A percentile compares a stretch with the other conserved stretches of the same genome.
Conservation (phyloP, 1,140 invertebrate species). For the Choristoneura fumiferana region DNA sequence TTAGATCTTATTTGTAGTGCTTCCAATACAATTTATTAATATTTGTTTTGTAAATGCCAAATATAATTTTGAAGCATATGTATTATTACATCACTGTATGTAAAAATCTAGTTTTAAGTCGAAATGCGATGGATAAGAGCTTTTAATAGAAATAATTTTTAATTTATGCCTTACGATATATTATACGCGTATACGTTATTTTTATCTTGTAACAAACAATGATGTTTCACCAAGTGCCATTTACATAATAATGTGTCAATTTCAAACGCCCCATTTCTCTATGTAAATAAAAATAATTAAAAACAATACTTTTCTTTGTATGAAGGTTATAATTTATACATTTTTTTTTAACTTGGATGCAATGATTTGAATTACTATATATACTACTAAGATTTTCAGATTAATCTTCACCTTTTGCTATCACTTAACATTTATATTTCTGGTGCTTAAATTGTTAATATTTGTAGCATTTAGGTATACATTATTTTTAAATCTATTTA, state of each 20-base stretch:
- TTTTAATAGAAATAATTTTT: slow-evolving; percentile 32
- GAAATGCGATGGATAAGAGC: slow-evolving; percentile 37
- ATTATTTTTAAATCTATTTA: too few species aligned
- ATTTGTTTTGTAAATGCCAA: slow-evolving; percentile 40
- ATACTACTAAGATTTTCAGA: not conserved
- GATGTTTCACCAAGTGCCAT: slow-evolving; percentile 24
- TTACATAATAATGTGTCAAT: not conserved
- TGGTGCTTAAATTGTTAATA: too few species aligned
- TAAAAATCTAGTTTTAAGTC: slow-evolving; percentile 31
- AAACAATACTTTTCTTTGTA: slow-evolving; percentile 7
- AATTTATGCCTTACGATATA: slow-evolving; percentile 21
- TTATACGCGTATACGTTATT: slow-evolving; percentile 2
- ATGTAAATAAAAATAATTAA: slow-evolving; percentile 28
- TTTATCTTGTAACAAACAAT: not conserved
- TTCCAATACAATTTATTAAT: slow-evolving; percentile 40
- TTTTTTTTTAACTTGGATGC: not conserved
- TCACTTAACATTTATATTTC: not conserved
- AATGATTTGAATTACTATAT: too few species aligned
- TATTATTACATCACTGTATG: slow-evolving; percentile 20
- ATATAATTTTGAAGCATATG: slow-evolving; percentile 30
- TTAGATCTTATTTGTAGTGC: slow-evolving; percentile 36
- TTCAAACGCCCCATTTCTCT: not conserved
- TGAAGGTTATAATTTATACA: not conserved
- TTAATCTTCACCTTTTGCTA: not conserved
- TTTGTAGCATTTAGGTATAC: too few species aligned